phyloP scores from a whole-genome alignment of 2,113 vertebrate species.

The Callipepla squamata region DNA sequence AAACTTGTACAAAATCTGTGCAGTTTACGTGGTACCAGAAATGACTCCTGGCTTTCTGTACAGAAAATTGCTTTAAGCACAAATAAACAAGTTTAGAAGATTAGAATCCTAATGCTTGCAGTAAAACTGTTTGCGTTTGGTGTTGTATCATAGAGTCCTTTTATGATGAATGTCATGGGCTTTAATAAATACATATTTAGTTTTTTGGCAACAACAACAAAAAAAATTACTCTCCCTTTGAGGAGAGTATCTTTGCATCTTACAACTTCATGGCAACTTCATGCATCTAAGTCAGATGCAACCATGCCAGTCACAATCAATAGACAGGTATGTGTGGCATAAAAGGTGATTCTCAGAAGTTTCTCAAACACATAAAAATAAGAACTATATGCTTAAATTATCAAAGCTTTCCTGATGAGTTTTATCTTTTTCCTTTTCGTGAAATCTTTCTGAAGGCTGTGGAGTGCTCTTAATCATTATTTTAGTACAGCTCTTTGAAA shows the following conservation, averaged over 20 bases:
- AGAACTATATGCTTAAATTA: neutral
- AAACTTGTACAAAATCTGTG: neutral
- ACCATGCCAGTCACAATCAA: neutral
- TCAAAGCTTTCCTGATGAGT: constrained; percentile 22
- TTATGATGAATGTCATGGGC: neutral
- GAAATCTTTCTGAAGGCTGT: constrained; percentile 14
- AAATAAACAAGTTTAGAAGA: neutral
- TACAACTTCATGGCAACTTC: neutral
- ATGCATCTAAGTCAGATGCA: neutral
- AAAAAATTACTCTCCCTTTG: neutral
- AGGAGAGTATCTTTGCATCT: neutral
- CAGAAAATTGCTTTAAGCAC: neutral
- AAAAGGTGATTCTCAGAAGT: neutral
- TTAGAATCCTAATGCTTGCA: neutral
- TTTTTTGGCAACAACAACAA: neutral
- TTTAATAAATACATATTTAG: neutral
- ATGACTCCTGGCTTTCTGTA: neutral
- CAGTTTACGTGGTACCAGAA: neutral
- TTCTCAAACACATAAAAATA: constrained; percentile 3
- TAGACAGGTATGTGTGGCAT: neutral
- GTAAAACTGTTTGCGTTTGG: neutral
- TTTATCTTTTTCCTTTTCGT: constrained; percentile 6
- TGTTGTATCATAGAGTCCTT: neutral
- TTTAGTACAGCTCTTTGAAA: constrained; percentile 41
- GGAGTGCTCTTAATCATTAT: constrained; percentile 37